Base-by-base conservation (phyloP, 2,888 invertebrate genomes). In the Acanthosepion lycidas region DNA sequence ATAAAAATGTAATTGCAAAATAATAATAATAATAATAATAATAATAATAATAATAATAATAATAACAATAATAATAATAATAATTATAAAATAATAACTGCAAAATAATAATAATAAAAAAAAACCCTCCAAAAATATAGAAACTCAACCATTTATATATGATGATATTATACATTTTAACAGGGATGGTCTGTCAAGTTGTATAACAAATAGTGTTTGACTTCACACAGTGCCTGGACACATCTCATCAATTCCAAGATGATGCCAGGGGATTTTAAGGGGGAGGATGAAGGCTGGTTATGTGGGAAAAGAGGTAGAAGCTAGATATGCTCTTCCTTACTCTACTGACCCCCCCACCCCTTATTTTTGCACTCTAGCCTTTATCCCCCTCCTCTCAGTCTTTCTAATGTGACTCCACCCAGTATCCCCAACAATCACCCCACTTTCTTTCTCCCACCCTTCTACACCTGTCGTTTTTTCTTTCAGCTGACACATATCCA, bases 181-280 rank as follows among this genome's bases (percentile, higher is more conserved):
- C 15, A 33, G 12, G 78, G 78, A n/a, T 78, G 78, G 78, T 78
- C 78, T 78, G n/a, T 78, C 78, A 18, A 78, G n/a, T 78, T n/a
- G 78, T n/a, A 15, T 78, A 78, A 78, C 78, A 78, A 78, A 78
- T 78, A 9, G 78, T 78, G 78, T 78, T 78, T 78, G 78, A 78
- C 78, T 78, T 78, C 78, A 78, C n/a, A 33, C 78, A n/a, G n/a
- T 78, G 78, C 78, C 78, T 78, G 78, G n/a, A n/a, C 78, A 78
- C n/a, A 78, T 78, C 78, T 78, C 78, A 78, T 78, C 78, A 78
- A 78, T 78, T 78, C 78, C 8, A n/a, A 78, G 78, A n/a, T 33
- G 78, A 78, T 78, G 78, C 23, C 78, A 33, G 28, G n/a, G 28
- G 78, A 78, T 78, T n/a, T 20, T 33, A n/a, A n/a, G 26, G n/a